Percentiles rank a stretch among this genome's conserved stretches.
Conservation (phyloP, 2,113 vertebrate species). For the Cryptotis parvus region DNA sequence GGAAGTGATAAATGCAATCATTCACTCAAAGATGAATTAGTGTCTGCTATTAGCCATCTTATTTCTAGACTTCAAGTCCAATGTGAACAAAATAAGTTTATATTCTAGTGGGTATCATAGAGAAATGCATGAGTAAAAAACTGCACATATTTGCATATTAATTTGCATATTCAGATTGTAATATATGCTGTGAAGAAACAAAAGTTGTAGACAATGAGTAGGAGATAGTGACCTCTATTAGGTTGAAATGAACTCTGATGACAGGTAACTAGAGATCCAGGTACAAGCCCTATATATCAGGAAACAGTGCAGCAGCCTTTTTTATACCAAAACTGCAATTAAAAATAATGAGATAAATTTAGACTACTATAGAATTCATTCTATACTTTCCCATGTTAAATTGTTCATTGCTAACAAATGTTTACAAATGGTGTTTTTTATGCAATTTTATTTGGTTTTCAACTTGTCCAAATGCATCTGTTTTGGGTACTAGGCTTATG, state of each 20-base stretch:
- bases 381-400: neutral
- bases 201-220: neutral
- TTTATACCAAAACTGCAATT: neutral
- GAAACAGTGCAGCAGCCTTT: rapidly evolving
- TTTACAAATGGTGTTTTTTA: neutral
- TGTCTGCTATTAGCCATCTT: neutral
- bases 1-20: neutral
- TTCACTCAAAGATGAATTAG: neutral
- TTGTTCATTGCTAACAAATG: neutral
- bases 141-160: neutral
- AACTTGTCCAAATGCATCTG: neutral
- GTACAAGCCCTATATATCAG: neutral
- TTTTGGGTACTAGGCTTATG: neutral
- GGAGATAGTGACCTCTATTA: neutral
- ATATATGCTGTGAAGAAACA: neutral
- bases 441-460: neutral
- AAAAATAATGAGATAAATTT: neutral
- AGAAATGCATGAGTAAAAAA: neutral
- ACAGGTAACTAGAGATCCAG: neutral
- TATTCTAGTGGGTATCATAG: neutral
- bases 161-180: neutral
- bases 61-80: neutral
- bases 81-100: neutral
- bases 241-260: neutral
- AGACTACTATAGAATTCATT: neutral